These are phyloP conservation scores for Bradypodion ventrale DNA, from an alignment of 2,797 vertebrate species.

Conservation along the genomic window DNA sequence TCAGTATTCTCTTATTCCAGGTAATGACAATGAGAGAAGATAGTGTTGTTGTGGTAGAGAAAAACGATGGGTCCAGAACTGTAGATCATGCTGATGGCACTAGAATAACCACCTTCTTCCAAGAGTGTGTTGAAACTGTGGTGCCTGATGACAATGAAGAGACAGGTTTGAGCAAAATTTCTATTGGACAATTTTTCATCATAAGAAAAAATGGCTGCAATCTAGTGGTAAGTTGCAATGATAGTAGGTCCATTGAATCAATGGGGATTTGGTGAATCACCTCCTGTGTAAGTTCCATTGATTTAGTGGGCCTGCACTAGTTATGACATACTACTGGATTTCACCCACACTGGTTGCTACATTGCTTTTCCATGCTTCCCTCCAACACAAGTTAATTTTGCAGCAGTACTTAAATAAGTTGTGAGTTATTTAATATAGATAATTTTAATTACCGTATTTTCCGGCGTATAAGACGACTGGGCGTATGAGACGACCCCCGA, in stretches of 20 bases:
- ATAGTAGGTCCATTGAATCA: no score
- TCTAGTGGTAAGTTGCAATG: no score
- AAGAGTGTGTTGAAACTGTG: slow-evolving; percentile 62
- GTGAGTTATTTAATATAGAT: neutral
- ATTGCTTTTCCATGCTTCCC: neutral
- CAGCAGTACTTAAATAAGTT: neutral
- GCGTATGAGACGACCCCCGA: no score
- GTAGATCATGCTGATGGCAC: slow-evolving; percentile 93
- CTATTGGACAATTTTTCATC: slow-evolving; percentile 14
- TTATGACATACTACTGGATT: no score
- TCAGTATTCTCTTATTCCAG: slow-evolving; percentile 67
- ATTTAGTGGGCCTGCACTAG: no score
- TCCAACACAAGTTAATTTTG: neutral
- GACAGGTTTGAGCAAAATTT: slow-evolving; percentile 62
- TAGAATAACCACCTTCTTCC: slow-evolving; percentile 85
- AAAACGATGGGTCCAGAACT: slow-evolving; percentile 74
- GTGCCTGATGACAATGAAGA: slow-evolving; percentile 34
- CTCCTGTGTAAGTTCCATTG: no score
- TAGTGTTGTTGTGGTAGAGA: slow-evolving; percentile 81
- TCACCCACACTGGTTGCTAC: neutral
- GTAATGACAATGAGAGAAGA: slow-evolving; percentile 89
- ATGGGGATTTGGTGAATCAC: no score
- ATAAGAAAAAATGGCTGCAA: neutral
- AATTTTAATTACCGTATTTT: no score
- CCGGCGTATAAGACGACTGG: no score